phyloP scores from a whole-genome alignment of 2,113 vertebrate genomes.

The Percina caprodes region DNA sequence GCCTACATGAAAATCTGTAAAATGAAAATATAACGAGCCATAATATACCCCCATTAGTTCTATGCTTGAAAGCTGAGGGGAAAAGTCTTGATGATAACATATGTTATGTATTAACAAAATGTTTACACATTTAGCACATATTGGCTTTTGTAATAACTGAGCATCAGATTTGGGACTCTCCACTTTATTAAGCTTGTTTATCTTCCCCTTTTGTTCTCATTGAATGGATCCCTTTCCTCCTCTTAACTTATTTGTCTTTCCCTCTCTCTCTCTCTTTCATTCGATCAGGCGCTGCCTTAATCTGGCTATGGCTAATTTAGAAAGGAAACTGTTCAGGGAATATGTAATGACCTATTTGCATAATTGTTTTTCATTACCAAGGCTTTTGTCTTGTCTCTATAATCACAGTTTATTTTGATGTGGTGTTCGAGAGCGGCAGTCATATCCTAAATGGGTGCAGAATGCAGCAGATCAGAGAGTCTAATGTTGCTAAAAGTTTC shows the following conservation, averaged over 20 bases:
- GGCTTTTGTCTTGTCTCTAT: neutral
- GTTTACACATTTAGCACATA: neutral
- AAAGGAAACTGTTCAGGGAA: neutral
- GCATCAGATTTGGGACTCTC: neutral
- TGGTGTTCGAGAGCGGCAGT: neutral
- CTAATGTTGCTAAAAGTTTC: no score
- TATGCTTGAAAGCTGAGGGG: neutral
- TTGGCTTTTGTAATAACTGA: neutral
- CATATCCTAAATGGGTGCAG: neutral
- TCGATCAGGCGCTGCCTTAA: neutral
- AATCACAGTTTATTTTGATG: neutral
- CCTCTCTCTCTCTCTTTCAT: neutral
- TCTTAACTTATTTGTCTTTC: neutral
- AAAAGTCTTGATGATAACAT: neutral
- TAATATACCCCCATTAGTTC: neutral
- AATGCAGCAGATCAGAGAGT: no score
- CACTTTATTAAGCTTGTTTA: neutral
- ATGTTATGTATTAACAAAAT: neutral
- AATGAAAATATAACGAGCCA: neutral
- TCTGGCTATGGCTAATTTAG: slow-evolving; percentile 11
- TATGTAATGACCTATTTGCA: slow-evolving; percentile 30
- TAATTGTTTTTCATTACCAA: neutral
- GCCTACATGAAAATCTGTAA: neutral
- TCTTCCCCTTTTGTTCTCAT: neutral
- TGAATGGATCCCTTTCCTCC: neutral